These are phyloP conservation scores for Hemichromis elongatus DNA, from an alignment of 2,113 vertebrate species.

Conservation along the genomic window DNA sequence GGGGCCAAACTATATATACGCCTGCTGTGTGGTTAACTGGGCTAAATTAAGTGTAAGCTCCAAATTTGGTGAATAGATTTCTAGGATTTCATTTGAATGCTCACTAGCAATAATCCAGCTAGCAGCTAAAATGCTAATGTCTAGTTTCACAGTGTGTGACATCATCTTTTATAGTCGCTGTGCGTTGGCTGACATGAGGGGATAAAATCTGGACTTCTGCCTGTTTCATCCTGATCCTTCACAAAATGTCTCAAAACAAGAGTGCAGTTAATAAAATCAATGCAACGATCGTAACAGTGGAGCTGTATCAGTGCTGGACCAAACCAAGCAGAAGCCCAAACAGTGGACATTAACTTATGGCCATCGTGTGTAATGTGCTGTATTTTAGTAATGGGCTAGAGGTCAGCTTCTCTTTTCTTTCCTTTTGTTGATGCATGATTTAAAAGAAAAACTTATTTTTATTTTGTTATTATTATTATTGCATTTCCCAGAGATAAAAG, in stretches of 20 bases:
- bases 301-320: neutral
- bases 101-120: neutral
- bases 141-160: neutral
- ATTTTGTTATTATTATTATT: too few species aligned
- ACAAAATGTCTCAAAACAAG: accelerated
- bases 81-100: neutral
- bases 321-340: neutral
- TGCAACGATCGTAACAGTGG: neutral
- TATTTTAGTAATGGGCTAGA: accelerated
- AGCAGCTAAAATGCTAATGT: neutral
- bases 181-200: neutral
- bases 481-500: neutral
- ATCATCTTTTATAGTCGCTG: neutral
- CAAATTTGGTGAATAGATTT: neutral
- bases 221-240: neutral
- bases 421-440: neutral
- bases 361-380: neutral
- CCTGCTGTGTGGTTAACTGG: neutral
- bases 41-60: neutral
- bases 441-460: too few species aligned
- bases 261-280: neutral
- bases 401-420: accelerated
- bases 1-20: neutral
- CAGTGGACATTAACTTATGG: neutral
- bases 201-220: neutral